Evolutionary conservation across 64 coral and sea anemone genomes (phyloP).

Genomic region (Dendronephthya gigantea): DNA sequence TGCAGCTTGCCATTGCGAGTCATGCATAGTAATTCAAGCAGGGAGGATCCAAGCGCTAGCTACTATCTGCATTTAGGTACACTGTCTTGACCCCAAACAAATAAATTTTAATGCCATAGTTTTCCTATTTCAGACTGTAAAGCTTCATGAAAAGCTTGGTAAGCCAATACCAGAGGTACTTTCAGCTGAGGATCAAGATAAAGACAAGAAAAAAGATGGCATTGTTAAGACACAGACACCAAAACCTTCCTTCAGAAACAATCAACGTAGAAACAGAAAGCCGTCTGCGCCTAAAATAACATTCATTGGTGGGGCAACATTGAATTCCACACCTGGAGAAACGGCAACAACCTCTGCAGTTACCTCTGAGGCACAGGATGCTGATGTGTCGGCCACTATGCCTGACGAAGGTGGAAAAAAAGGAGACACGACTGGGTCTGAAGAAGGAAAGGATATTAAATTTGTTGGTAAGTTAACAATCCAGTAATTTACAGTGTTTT

Average conservation of each 20-base stretch:
- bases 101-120: background rate
- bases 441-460: conserved; percentile 33
- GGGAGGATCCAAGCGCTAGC: too few relatives aligned
- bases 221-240: conserved; percentile 48
- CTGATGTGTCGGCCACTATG: background rate
- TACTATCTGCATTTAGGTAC: too few relatives aligned
- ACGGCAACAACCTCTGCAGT: conserved; percentile 36
- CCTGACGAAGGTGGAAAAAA: conserved; percentile 23
- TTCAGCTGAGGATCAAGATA: conserved; percentile 52
- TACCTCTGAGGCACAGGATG: conserved; percentile 32
- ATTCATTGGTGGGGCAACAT: conserved; percentile 74
- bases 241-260: conserved; percentile 35
- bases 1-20: too few relatives aligned
- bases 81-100: too few relatives aligned
- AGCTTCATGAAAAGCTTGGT: conserved; percentile 83
- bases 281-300: conserved; percentile 80
- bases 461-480: background rate
- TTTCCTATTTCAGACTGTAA: conserved; percentile 50
- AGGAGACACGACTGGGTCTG: conserved; percentile 12
- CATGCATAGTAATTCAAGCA: too few relatives aligned
- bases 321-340: conserved; percentile 8
- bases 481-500: background rate
- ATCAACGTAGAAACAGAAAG: conserved; percentile 27
- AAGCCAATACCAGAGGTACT: conserved; percentile 84
- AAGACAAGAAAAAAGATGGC: conserved; percentile 56